These are phyloP conservation scores for Ceyx cyanopectus DNA, from an alignment of 2,113 vertebrate species.

Conservation along the genomic window DNA sequence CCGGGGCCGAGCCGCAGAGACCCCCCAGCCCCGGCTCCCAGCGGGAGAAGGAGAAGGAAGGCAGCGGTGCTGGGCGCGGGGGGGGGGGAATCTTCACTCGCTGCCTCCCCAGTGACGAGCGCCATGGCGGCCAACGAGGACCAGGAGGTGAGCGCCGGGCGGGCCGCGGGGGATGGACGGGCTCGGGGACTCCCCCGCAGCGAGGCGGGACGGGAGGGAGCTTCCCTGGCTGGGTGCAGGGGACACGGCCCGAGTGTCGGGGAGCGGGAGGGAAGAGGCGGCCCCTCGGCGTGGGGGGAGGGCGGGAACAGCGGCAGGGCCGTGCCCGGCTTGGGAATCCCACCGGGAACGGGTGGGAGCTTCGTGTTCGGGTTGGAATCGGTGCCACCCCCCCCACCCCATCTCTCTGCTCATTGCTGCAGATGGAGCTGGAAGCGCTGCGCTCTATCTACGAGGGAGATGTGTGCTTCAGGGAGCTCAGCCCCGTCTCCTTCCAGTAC, in stretches of 20 bases:
- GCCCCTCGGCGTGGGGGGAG: no score
- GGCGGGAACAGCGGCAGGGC: neutral
- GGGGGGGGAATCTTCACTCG: neutral
- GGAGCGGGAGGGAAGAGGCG: no score
- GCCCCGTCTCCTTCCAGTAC: slow-evolving; percentile 91
- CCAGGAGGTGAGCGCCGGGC: slow-evolving; percentile 84
- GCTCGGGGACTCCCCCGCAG: neutral
- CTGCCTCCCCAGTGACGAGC: neutral
- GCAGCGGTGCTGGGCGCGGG: neutral
- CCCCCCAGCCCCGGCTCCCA: neutral
- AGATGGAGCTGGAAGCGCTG: slow-evolving; percentile 98
- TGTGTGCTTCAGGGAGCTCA: slow-evolving; percentile 92
- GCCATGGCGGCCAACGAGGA: slow-evolving; percentile 93
- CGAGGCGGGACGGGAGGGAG: neutral
- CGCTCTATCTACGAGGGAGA: slow-evolving; percentile 98
- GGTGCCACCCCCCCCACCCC: neutral
- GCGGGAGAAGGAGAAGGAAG: neutral
- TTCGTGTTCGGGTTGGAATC: neutral
- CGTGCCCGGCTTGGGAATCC: no score
- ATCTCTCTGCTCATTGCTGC: neutral
- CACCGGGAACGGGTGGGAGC: neutral
- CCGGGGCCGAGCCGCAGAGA: neutral
- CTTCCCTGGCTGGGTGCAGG: no score
- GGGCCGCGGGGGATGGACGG: neutral
- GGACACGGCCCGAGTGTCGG: neutral